These are phyloP conservation scores for Paradisaea rubra DNA, from an alignment of 2,113 vertebrate species.

Conservation along the genomic window DNA sequence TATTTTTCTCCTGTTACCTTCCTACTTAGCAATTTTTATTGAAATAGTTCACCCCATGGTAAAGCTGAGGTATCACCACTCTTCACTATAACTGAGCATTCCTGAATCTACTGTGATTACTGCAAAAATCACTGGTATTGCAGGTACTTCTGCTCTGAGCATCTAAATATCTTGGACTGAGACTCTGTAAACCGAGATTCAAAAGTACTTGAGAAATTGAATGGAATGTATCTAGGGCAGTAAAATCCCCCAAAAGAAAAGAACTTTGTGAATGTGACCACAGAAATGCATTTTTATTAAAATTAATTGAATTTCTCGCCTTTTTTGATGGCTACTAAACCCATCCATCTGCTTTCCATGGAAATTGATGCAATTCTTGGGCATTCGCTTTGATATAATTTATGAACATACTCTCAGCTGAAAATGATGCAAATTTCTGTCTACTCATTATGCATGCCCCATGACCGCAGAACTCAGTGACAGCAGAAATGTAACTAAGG, in stretches of 20 bases:
- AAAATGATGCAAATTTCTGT: background rate
- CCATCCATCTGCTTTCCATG: background rate
- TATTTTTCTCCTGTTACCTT: background rate
- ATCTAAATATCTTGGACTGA: background rate
- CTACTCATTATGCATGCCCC: background rate
- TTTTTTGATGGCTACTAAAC: background rate
- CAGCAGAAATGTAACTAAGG: background rate
- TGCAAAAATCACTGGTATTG: background rate
- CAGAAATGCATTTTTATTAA: background rate
- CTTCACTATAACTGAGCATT: background rate
- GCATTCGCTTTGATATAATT: background rate
- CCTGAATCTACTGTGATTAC: background rate
- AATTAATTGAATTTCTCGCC: background rate
- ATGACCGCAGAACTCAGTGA: background rate
- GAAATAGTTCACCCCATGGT: background rate
- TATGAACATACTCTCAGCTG: background rate
- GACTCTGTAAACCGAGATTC: fast-evolving
- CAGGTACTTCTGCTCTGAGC: background rate
- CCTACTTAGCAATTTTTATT: background rate
- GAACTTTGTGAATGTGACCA: background rate
- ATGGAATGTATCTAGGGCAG: background rate
- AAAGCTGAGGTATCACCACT: background rate
- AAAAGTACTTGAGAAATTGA: background rate
- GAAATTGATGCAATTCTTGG: background rate
- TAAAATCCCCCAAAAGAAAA: background rate